These are phyloP conservation scores for Parnassius apollo DNA, from an alignment of 2,888 invertebrate genomes.

Conservation along the genomic window DNA sequence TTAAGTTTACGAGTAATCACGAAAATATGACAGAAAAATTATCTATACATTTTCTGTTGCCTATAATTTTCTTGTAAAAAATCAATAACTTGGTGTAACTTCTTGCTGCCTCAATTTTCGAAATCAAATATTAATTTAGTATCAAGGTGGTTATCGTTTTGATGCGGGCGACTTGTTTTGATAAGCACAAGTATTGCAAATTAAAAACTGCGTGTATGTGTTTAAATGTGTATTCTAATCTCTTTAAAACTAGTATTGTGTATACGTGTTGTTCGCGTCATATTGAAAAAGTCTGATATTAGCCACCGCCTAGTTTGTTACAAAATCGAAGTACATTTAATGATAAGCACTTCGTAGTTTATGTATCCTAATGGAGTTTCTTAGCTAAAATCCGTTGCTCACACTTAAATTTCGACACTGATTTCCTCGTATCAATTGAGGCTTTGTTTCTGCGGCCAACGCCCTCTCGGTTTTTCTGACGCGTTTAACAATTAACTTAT, in stretches of 20 bases:
- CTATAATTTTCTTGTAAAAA: no score
- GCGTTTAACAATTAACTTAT: slow-evolving; percentile 55
- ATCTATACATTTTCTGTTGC: no score
- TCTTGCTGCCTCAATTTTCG: no score
- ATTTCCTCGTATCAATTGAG: slow-evolving; percentile 65
- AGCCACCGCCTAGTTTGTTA: slow-evolving; percentile 4
- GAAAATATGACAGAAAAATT: no score
- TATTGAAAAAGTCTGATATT: neutral
- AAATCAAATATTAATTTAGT: slow-evolving; percentile 1
- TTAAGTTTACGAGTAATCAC: no score
- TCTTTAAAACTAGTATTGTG: no score
- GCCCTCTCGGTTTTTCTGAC: slow-evolving; percentile 47
- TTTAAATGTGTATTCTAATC: no score
- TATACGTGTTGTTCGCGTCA: neutral
- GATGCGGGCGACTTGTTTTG: slow-evolving; percentile 1
- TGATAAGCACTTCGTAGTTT: slow-evolving; percentile 32
- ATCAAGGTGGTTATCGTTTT: neutral
- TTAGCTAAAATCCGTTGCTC: slow-evolving; percentile 43
- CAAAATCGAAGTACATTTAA: slow-evolving; percentile 8
- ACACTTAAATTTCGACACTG: slow-evolving; percentile 65
- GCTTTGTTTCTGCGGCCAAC: slow-evolving; percentile 73
- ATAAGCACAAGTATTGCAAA: no score
- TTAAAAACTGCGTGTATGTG: no score
- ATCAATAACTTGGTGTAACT: no score
- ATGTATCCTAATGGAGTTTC: slow-evolving; percentile 40